phyloP scores from a whole-genome alignment of 1,140 invertebrate genomes.

The Hyles vespertilio region DNA sequence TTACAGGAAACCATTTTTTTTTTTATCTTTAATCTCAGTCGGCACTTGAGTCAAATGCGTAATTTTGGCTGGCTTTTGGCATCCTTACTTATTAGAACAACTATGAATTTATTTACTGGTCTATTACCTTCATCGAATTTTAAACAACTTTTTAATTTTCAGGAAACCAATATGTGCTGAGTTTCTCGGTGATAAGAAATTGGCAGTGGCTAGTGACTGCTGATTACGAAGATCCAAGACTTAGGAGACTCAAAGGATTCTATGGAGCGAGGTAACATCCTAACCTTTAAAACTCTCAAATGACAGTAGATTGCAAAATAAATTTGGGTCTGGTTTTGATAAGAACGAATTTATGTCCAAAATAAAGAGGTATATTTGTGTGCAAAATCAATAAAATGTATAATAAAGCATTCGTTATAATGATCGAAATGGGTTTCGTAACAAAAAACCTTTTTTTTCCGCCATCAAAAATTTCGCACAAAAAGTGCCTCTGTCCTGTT shows the following conservation, averaged over 20 bases:
- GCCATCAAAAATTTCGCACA: no score
- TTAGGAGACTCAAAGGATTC: conserved; percentile 19
- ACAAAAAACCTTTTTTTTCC: no score
- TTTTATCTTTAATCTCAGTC: not conserved
- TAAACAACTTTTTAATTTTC: not conserved
- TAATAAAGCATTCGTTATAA: no score
- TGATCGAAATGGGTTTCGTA: no score
- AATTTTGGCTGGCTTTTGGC: not conserved
- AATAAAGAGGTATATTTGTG: no score
- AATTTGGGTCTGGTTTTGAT: no score
- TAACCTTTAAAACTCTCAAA: no score
- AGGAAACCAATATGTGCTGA: conserved; percentile 13
- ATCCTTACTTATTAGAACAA: not conserved
- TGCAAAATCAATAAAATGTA: no score
- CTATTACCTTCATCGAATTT: not conserved
- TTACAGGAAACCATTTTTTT: no score
- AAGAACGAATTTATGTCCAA: no score
- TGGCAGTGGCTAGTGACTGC: conserved; percentile 13
- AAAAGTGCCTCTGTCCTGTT: no score
- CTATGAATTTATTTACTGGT: not conserved
- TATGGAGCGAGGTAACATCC: conserved; percentile 16
- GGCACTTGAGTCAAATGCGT: not conserved
- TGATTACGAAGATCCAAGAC: conserved; percentile 3
- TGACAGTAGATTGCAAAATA: no score
- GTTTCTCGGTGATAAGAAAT: conserved; percentile 20